Percentiles rank a stretch among this genome's conserved stretches.
Conservation (phyloP, 2,113 vertebrate genomes). For the Pollimyrus isidori region DNA sequence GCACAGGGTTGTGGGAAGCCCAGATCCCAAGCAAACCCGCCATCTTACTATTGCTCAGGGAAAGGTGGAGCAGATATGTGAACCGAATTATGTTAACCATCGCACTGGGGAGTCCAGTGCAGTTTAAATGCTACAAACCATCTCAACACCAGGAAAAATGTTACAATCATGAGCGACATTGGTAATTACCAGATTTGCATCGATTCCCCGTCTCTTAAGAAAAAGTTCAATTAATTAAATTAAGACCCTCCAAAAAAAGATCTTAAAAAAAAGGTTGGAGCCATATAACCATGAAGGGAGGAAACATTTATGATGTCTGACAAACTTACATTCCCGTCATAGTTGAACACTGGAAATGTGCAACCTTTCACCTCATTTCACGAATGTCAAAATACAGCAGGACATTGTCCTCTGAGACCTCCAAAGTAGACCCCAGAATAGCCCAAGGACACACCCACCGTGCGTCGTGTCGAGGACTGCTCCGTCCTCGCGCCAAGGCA, state of each 20-base stretch:
- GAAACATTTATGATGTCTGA: not conserved
- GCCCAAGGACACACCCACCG: not conserved
- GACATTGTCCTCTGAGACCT: constrained; percentile 4
- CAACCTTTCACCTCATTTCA: constrained; percentile 15
- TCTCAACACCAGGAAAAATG: not conserved
- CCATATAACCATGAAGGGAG: not conserved
- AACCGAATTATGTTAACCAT: not conserved
- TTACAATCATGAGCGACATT: not conserved
- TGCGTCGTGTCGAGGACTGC: not conserved
- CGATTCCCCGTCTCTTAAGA: not conserved
- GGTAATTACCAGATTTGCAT: not conserved
- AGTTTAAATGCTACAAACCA: not conserved
- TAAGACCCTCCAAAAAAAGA: not conserved
- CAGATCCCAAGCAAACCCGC: not conserved
- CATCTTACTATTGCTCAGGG: not conserved
- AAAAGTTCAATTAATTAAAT: not conserved
- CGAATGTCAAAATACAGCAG: constrained; percentile 8
- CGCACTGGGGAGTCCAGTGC: not conserved
- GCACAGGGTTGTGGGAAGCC: not conserved
- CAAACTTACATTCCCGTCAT: not conserved
- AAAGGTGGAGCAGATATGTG: not conserved
- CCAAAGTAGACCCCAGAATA: constrained; percentile 6
- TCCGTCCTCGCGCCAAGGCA: not conserved
- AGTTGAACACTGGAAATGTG: not conserved
- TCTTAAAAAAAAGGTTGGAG: not conserved